Evolutionary conservation across 2,888 invertebrate species (phyloP).

Genomic region (Eremobia ochroleuca): DNA sequence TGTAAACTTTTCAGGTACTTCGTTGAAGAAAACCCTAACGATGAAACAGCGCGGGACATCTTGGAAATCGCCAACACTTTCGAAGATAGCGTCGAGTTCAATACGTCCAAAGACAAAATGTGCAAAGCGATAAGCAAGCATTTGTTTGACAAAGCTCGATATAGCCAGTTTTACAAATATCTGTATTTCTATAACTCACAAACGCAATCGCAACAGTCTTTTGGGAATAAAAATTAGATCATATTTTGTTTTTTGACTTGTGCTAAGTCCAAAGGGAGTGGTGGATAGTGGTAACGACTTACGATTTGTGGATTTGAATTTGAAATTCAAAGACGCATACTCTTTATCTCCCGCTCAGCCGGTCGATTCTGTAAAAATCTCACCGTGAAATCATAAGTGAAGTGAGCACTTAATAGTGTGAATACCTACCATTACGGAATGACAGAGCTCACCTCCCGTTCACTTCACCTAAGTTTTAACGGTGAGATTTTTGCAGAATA

Average conservation of each 20-base stretch:
- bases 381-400: no score
- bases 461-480: no score
- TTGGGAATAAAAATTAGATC: conserved; percentile 41
- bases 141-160: conserved; percentile 66
- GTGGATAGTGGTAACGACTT: neutral
- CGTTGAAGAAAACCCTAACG: conserved; percentile 73
- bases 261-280: no score
- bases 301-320: neutral
- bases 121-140: conserved; percentile 75
- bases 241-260: no score
- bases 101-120: conserved; percentile 75
- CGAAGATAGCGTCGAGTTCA: conserved; percentile 72
- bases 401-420: no score
- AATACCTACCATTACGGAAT: no score
- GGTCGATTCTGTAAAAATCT: no score
- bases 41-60: conserved; percentile 71
- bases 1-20: conserved; percentile 70
- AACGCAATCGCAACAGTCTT: conserved; percentile 14
- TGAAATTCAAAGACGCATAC: neutral
- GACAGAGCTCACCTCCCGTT: no score
- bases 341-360: neutral
- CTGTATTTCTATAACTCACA: conserved; percentile 76
- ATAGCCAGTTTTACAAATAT: conserved; percentile 75
- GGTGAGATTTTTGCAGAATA: no score
- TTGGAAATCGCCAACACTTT: conserved; percentile 75